Percentiles rank a stretch among this genome's conserved stretches.
Evolutionary conservation across 2,888 invertebrate species (phyloP).

Genomic region (Perithous albicinctus): DNA sequence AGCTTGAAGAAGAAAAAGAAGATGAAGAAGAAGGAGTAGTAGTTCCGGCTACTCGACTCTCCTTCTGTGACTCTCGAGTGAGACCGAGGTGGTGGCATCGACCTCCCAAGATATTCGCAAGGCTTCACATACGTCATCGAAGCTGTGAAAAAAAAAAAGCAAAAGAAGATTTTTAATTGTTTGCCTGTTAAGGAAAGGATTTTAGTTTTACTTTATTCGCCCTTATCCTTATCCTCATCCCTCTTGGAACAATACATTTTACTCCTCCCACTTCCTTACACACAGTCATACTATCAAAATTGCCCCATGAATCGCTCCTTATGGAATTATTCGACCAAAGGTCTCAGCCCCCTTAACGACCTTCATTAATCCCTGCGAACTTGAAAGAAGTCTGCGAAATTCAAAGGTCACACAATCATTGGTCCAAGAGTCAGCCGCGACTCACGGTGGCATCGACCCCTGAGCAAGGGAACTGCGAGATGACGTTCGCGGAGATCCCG

Average conservation of each 20-base stretch:
- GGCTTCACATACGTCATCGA: slow-evolving; percentile 14
- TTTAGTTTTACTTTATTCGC: no score
- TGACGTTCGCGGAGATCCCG: slow-evolving; percentile 50
- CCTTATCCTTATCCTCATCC: no score
- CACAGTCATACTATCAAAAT: no score
- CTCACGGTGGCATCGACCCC: slow-evolving; percentile 68
- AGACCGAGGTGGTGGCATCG: slow-evolving; percentile 37
- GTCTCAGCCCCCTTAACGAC: no score
- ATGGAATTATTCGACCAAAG: no score
- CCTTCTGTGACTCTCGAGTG: slow-evolving; percentile 38
- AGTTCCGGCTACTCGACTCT: slow-evolving; percentile 50
- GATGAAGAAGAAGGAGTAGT: slow-evolving; percentile 8
- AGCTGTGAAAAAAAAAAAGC: not conserved
- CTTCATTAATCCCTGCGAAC: slow-evolving; percentile 35
- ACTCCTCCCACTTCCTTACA: no score
- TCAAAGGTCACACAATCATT: slow-evolving; percentile 53
- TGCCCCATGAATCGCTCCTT: no score
- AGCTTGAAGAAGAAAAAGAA: slow-evolving; percentile 1
- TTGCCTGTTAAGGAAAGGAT: not conserved
- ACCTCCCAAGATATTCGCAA: slow-evolving; percentile 41
- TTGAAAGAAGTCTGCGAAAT: slow-evolving; percentile 49
- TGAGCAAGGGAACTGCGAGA: slow-evolving; percentile 53
- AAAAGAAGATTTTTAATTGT: not conserved
- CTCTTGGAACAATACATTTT: no score
- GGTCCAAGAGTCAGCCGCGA: slow-evolving; percentile 16